These are phyloP conservation scores for Dipodomys merriami DNA, from an alignment of 2,113 vertebrate genomes.

Conservation along the genomic window DNA sequence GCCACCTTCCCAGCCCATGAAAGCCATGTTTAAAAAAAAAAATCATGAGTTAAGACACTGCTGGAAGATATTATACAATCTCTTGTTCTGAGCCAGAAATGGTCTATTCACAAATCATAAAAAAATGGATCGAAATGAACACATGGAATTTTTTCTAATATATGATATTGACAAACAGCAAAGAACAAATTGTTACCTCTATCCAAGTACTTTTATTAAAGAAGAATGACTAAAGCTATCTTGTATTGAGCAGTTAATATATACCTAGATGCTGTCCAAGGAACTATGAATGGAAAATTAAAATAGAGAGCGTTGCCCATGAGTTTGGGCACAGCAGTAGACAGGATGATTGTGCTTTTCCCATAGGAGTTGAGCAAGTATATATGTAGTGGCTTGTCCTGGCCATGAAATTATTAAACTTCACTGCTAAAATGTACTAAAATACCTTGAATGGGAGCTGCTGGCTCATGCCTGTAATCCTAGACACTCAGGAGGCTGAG, in stretches of 20 bases:
- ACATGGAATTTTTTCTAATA: not conserved
- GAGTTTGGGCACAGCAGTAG: no score
- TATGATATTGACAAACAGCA: not conserved
- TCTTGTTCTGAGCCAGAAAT: not conserved
- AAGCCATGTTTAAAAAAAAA: not conserved
- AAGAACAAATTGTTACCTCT: not conserved
- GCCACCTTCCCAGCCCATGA: no score
- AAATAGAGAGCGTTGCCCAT: not conserved
- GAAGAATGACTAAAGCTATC: not conserved
- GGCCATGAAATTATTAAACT: fast-evolving
- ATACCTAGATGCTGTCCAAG: not conserved
- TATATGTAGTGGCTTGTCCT: not conserved
- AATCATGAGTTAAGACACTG: not conserved
- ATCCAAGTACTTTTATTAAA: not conserved
- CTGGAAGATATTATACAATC: not conserved
- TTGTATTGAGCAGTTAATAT: not conserved
- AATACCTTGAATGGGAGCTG: no score
- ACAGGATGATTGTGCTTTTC: fast-evolving
- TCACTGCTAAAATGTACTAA: not conserved
- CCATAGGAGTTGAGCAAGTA: not conserved
- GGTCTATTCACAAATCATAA: not conserved
- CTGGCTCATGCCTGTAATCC: no score
- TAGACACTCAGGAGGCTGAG: no score
- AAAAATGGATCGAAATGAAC: not conserved
- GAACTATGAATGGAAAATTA: not conserved